Percentiles rank a stretch among this genome's conserved stretches.
Evolutionary conservation across 1,140 invertebrate species (phyloP).

Genomic region (Cyrtorhinus lividipennis): DNA sequence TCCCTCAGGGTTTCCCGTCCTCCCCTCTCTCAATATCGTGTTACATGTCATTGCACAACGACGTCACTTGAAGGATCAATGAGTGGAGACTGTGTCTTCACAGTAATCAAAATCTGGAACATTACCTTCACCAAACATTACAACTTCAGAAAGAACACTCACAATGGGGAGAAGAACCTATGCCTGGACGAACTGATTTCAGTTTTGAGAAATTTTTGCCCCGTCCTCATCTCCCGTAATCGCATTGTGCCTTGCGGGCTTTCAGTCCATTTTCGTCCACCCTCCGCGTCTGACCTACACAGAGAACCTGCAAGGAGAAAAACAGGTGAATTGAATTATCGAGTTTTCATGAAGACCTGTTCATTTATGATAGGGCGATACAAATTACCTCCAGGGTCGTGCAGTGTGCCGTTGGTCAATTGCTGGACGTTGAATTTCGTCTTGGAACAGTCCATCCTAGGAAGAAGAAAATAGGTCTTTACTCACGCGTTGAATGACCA

Average conservation of each 20-base stretch:
- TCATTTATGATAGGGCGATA: too few relatives aligned
- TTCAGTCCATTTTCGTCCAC: slow-evolving; percentile 37
- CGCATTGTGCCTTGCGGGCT: slow-evolving; percentile 30
- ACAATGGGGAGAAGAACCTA: slow-evolving; percentile 28
- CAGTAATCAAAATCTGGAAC: too few relatives aligned
- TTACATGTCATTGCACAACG: neutral
- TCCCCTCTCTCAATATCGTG: neutral
- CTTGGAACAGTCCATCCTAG: too few relatives aligned
- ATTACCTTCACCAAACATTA: neutral
- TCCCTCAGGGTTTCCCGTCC: neutral
- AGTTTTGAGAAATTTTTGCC: slow-evolving; percentile 37
- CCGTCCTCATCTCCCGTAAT: slow-evolving; percentile 36
- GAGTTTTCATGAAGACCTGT: too few relatives aligned
- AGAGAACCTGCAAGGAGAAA: slow-evolving; percentile 31
- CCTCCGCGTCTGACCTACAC: slow-evolving; percentile 39
- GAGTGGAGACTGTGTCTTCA: too few relatives aligned
- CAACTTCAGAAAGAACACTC: neutral
- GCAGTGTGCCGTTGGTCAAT: too few relatives aligned
- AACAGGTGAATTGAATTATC: neutral
- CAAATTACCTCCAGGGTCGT: too few relatives aligned
- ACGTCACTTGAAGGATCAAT: neutral
- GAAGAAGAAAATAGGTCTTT: too few relatives aligned
- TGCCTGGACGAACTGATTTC: slow-evolving; percentile 34
- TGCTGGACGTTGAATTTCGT: too few relatives aligned
- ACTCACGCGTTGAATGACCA: too few relatives aligned